These are phyloP conservation scores for Ornithoptera alexandrae DNA, from an alignment of 2,888 invertebrate genomes.

Conservation along the genomic window DNA sequence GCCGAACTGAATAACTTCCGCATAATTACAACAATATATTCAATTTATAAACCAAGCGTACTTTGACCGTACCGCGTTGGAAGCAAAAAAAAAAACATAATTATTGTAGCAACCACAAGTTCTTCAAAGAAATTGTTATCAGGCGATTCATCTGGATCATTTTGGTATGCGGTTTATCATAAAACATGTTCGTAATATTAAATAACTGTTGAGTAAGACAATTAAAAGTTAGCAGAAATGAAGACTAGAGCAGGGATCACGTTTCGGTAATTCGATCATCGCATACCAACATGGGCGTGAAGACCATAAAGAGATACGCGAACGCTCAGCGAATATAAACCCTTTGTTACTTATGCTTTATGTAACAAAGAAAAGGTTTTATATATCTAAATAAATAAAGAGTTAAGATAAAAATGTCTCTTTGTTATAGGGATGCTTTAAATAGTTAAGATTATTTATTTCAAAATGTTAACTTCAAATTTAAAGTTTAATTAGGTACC, in stretches of 20 bases:
- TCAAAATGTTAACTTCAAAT: too few species aligned
- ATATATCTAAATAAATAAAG: neutral
- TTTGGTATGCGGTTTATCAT: too few species aligned
- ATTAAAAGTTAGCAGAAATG: neutral
- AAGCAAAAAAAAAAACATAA: neutral
- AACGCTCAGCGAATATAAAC: conserved; percentile 2
- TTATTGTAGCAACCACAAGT: neutral
- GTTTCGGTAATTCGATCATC: neutral
- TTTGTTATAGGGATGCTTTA: too few species aligned
- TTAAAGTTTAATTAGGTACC: too few species aligned
- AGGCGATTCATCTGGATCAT: too few species aligned
- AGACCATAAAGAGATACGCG: conserved; percentile 2
- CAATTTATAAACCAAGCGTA: neutral
- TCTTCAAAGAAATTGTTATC: too few species aligned
- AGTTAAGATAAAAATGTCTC: neutral
- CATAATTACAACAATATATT: conserved; percentile 3
- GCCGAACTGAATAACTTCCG: neutral
- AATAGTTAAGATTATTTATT: too few species aligned
- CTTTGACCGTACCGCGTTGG: neutral
- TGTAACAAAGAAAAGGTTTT: neutral
- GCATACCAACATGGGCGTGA: neutral
- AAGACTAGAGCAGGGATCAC: neutral
- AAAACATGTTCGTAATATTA: too few species aligned
- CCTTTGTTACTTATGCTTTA: conserved; percentile 1
- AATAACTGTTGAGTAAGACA: too few species aligned